These are phyloP conservation scores for Ennomos fuscantarius DNA, from an alignment of 2,888 invertebrate genomes.

Conservation along the genomic window DNA sequence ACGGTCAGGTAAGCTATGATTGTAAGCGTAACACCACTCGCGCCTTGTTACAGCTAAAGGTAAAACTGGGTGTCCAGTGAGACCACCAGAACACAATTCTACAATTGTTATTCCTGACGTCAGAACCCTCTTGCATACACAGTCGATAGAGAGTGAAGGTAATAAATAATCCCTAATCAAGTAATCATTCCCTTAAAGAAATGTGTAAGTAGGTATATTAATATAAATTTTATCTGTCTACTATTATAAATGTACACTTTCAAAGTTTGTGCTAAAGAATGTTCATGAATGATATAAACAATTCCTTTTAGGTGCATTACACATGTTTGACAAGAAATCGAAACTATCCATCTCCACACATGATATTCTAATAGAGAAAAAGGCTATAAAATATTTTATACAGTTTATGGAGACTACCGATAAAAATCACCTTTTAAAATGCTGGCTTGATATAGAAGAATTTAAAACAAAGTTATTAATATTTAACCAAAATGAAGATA, in stretches of 20 bases:
- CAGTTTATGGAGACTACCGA: constrained; percentile 93
- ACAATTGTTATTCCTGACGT: constrained; percentile 49
- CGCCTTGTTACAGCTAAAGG: constrained; percentile 72
- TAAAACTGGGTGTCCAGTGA: constrained; percentile 79
- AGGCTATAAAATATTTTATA: constrained; percentile 92
- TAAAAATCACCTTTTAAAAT: constrained; percentile 87
- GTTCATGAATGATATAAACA: not conserved
- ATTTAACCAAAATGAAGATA: constrained; percentile 43
- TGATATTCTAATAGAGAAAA: constrained; percentile 91
- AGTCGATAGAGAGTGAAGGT: constrained; percentile 67
- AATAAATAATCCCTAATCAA: constrained; percentile 23
- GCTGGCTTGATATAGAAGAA: constrained; percentile 91
- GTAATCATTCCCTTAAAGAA: constrained; percentile 25
- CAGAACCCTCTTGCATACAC: constrained; percentile 55
- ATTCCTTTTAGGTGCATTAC: constrained; percentile 64
- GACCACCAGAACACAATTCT: constrained; percentile 71
- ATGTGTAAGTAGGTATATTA: too few relatives aligned
- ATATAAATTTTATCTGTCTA: too few relatives aligned
- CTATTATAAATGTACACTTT: too few relatives aligned
- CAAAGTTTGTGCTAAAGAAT: too few relatives aligned
- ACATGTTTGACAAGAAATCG: constrained; percentile 81
- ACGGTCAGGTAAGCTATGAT: constrained; percentile 14
- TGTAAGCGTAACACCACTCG: constrained; percentile 3
- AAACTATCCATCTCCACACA: constrained; percentile 90
- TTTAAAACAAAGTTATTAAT: constrained; percentile 73